Percentiles rank a stretch among this genome's conserved stretches.
phyloP scores from a whole-genome alignment of 1,140 invertebrate species.

The Cydia amplana region DNA sequence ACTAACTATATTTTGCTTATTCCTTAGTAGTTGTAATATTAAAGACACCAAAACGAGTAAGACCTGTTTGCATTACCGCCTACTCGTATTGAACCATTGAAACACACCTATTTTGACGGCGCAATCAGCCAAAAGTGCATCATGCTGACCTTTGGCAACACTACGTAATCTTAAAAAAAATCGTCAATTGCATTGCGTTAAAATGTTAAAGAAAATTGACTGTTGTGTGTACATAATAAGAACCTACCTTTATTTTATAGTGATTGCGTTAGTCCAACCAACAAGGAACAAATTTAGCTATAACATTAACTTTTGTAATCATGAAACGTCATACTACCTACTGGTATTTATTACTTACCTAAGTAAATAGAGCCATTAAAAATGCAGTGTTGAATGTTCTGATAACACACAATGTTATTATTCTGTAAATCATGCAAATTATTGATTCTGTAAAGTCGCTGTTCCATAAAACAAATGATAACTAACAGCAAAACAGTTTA shows the following conservation, averaged over 20 bases:
- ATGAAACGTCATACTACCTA: too few relatives aligned
- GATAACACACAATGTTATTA: too few relatives aligned
- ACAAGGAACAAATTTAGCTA: background rate
- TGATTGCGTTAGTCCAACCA: background rate
- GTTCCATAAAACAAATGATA: too few relatives aligned
- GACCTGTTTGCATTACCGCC: slow-evolving; percentile 1
- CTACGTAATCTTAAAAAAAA: background rate
- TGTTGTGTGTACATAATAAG: background rate
- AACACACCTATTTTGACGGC: slow-evolving; percentile 1
- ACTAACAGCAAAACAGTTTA: too few relatives aligned
- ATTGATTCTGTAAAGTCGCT: too few relatives aligned
- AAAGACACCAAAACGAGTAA: background rate
- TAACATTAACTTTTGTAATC: too few relatives aligned
- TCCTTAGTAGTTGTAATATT: background rate
- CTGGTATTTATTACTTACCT: too few relatives aligned
- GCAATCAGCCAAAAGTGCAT: slow-evolving; percentile 24
- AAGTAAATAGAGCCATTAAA: too few relatives aligned
- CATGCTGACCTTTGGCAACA: slow-evolving; percentile 20
- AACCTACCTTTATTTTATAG: background rate
- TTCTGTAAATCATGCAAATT: too few relatives aligned
- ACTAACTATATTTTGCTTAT: background rate
- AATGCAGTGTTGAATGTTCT: too few relatives aligned
- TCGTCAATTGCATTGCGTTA: background rate
- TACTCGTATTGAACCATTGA: background rate
- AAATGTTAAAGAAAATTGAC: background rate